Evolutionary conservation across 2,113 vertebrate species (phyloP), one percentile per base, ranked within the genome.

Genomic region (Neolamprologus tretocephalus): DNA sequence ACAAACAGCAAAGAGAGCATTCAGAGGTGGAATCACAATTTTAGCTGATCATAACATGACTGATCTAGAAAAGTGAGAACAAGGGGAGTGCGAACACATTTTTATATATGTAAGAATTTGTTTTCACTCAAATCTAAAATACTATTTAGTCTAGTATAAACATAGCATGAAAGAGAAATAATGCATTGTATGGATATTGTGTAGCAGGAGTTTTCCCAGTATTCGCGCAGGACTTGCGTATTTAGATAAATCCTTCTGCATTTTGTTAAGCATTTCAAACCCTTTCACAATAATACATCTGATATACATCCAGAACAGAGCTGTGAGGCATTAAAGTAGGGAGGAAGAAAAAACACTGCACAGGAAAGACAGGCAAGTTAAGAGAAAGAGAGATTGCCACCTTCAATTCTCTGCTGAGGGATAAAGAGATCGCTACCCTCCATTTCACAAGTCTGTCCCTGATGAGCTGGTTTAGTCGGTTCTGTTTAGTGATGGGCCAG

Each of bases 391-490:
- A 91, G 88, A 93, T 89, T 94, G 91, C 92, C 90, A 93, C 85
- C 81, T 93, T 91, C 84, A 89, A 91, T 94, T 93, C 86, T 94
- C 86, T 83, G 80, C 86, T 63, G 80, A 58, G 85, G 89, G 92
- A 93, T 93, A 91, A 95, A 95, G 90, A 92, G 91, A 92, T 93
- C 85, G 91, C 93, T 88, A 81, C 83, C 93, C 94, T 95, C 91
- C 90, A 85, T 92, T 93, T 93, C 90, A 91, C 82, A 86, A 90
- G 90, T 80, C 87, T 88, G 80, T 93, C 94, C 94, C 94, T 89
- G 93, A 94, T 94, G 94, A 94, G 92, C 90, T 80, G 86, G 82
- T 93, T 92, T 93, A 90, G 93, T 94, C 91, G 47, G 80, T 92
- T 91, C 93, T 93, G 91, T 89, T 93, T 95, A 94, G 93, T 93